Base-by-base conservation (phyloP, 2,113 vertebrate species). In the Hippocampus comes region DNA sequence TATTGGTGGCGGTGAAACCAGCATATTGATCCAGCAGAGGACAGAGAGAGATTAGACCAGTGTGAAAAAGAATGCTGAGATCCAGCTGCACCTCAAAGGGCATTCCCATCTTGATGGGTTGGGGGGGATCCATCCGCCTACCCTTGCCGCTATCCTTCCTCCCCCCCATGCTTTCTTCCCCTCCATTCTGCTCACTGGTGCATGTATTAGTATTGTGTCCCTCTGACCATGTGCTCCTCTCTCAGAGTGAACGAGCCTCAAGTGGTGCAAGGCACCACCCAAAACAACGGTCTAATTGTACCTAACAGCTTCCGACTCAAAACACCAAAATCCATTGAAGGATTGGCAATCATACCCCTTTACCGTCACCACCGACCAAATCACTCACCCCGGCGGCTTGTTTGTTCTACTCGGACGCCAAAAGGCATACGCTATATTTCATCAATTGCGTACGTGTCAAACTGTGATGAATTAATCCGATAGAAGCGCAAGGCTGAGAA, bases 21-120 rank as follows among this genome's bases (percentile, higher is more conserved):
- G 75, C 75, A 63, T 68, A 81, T 82, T 79, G 80, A 90, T 87
- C 72, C 49, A 60, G 17, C 27, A 34, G 23, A 69, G 72, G 27
- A 63, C 75, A 80, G 67, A 79, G 72, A 68, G 76, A 83, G 76
- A 78, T 84, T 71, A 89, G 81, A 86, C 80, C 82, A 74, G 20
- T 63, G 74, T 68, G 82, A 79, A 87, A 86, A 67, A 85, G 82
- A 82, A 80, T 79, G 90, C 87, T 84, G 86, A 92, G 90, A 79
- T 78, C 48, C 57, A 70, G 67, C 77, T 80, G 76, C 68, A 74
- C 73, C 84, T 73, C 77, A 79, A 82, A 41, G 76, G 72, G 78
- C 71, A 68, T 75, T 70, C 78, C 70, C 46, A 70, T 82, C 74
- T 73, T 55, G 10, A 68, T 70, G 68, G 63, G 63, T 79, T 46